These are phyloP conservation scores for Cotesia congregata DNA, from an alignment of 2,888 invertebrate species.

Conservation along the genomic window DNA sequence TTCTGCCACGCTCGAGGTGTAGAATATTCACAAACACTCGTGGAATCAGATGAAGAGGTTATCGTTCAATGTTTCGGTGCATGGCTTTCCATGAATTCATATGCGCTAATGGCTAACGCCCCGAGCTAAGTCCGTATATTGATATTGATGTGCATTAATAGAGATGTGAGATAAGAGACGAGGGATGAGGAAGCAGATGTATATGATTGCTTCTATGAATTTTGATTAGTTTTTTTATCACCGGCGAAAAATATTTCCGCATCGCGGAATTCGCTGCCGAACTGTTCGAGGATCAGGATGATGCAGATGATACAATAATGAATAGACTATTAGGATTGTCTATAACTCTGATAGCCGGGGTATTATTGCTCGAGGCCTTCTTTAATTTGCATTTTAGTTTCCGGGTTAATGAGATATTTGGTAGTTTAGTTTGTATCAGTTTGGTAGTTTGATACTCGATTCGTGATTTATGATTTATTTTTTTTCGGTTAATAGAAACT, in stretches of 20 bases:
- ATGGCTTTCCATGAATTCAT: not conserved
- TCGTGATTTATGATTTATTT: not conserved
- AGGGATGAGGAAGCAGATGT: not conserved
- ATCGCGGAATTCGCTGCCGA: not conserved
- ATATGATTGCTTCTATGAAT: not conserved
- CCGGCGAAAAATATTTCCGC: not conserved
- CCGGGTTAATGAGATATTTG: not conserved
- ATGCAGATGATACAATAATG: not conserved
- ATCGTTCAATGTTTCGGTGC: not conserved
- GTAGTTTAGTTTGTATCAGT: no score
- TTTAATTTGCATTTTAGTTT: not conserved
- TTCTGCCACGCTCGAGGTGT: slow-evolving; percentile 16
- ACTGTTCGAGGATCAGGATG: not conserved
- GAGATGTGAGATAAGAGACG: not conserved
- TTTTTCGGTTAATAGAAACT: no score
- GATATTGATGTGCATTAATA: slow-evolving; percentile 1
- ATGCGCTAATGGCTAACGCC: not conserved
- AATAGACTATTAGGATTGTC: no score
- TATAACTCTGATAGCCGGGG: no score
- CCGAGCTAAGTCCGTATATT: not conserved
- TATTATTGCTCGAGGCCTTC: not conserved
- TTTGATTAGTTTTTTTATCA: not conserved
- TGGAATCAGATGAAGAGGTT: slow-evolving; percentile 1
- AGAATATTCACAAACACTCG: slow-evolving; percentile 7
- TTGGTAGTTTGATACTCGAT: no score